Evolutionary conservation across 2,113 vertebrate species (phyloP), one percentile per base, ranked within the genome.

Genomic region (Trogon surrucura): DNA sequence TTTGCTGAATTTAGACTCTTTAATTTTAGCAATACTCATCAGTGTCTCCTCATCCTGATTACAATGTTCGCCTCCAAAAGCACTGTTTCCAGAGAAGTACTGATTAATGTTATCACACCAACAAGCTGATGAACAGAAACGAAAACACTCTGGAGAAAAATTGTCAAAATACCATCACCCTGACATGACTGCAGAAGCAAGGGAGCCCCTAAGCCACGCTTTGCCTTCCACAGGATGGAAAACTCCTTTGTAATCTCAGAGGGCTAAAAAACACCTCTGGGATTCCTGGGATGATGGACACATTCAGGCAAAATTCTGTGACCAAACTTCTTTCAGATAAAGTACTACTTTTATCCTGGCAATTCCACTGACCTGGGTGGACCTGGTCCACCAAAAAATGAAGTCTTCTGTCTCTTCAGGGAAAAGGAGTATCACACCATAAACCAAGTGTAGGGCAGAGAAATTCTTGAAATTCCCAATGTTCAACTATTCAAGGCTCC

Each of bases 71-170:
- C 88, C 77, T 89, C 77, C 83, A 88, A 94, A 95, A 96, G 93
- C 90, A 97, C 88, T 93, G 65, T 89, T 96, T 96, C 95, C 90
- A 92, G 85, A 45, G 85, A 96, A 96, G 36, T 93, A 85, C 85
- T 95, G 92, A 95, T 96, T 94, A 94, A 93, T 92, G 83, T 97
- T 96, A 96, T 92, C 93, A 96, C 53, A 94, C 83, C 95, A 96
- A 96, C 92, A 95, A 69, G 80, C 73, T 54, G 88, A 89, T 79
- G 80, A 95, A 89, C 69, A 64, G 88, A 92, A 95, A 96, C 3
- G 4, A 95, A 97, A 96, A 96, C 88, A 91, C 53, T 86, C 80
- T 2, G 7, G 61, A 87, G 77, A 75, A 93, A 95, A 75, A 80
- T 84, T 78, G 69, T 93, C 82, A 91, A 89, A 94, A 93, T 94